A percentile compares a stretch with the other conserved stretches of the same genome.
Evolutionary conservation across 92 coral and sea anemone genomes (phyloP).

Genomic region (Porites divaricata): DNA sequence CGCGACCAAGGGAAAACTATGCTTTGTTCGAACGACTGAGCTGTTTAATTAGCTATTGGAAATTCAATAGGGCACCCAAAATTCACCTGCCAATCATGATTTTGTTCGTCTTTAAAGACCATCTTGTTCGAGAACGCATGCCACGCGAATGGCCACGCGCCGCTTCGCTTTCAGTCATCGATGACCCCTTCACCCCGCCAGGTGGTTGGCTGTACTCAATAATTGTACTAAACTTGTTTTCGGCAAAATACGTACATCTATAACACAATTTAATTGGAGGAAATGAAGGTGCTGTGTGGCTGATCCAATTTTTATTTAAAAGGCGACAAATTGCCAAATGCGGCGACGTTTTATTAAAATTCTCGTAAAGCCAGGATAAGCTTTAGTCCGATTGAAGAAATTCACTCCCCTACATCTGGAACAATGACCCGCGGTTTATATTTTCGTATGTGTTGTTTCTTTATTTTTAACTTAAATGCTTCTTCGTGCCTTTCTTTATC

Average conservation of each 20-base stretch:
- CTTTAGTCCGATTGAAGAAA: slow-evolving; percentile 16
- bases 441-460: not conserved
- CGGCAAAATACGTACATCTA: slow-evolving; percentile 52
- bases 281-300: slow-evolving; percentile 72
- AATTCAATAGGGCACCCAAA: slow-evolving; percentile 62
- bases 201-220: slow-evolving; percentile 64
- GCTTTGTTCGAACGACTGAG: slow-evolving; percentile 71
- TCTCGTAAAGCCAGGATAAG: slow-evolving; percentile 9
- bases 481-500: slow-evolving; percentile 6
- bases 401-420: slow-evolving; percentile 23
- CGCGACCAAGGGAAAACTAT: slow-evolving; percentile 75
- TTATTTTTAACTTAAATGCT: slow-evolving; percentile 21
- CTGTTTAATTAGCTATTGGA: slow-evolving; percentile 78
- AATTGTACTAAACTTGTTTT: slow-evolving; percentile 70
- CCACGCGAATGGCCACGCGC: slow-evolving; percentile 82
- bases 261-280: slow-evolving; percentile 76
- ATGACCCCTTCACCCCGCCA: slow-evolving; percentile 65
- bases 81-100: slow-evolving; percentile 69
- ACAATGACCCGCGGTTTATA: slow-evolving; percentile 25
- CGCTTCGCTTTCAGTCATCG: slow-evolving; percentile 45
- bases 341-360: slow-evolving; percentile 28
- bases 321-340: not conserved
- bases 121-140: slow-evolving; percentile 36
- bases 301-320: slow-evolving; percentile 31
- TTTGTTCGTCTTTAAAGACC: slow-evolving; percentile 70